Conservation (phyloP, 1,140 invertebrate species). For the Papilio polytes region DNA sequence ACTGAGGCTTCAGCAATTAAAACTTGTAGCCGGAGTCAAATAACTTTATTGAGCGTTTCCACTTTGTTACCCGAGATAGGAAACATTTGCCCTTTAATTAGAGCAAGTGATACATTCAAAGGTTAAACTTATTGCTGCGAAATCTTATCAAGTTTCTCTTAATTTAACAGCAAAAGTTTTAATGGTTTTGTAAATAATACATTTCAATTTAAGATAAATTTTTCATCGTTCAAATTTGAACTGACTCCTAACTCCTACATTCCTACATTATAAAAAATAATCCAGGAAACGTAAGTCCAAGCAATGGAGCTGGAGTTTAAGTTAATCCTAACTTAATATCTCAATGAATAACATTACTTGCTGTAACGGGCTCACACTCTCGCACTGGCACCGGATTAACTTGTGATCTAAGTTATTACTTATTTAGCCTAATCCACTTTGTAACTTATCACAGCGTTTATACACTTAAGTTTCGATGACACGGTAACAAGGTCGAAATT, state of each 20-base stretch:
- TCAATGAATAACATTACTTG: background rate
- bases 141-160: background rate
- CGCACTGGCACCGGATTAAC: background rate
- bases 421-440: background rate
- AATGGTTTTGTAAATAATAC: background rate
- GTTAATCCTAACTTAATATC: background rate
- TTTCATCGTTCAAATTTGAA: background rate
- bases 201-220: background rate
- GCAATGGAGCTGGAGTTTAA: background rate
- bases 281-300: background rate
- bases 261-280: background rate
- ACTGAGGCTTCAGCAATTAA: constrained; percentile 3
- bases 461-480: background rate
- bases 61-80: background rate
- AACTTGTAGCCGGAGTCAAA: constrained; percentile 2
- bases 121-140: background rate
- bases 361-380: background rate
- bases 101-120: constrained; percentile 13
- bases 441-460: background rate
- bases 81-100: constrained; percentile 27
- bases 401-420: background rate
- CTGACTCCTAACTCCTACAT: background rate
- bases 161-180: background rate
- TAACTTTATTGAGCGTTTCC: constrained; percentile 14
- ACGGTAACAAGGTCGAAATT: background rate